Percentiles rank a stretch among this genome's conserved stretches.
Conservation (phyloP, 2,888 invertebrate genomes). For the Ophraella communa region DNA sequence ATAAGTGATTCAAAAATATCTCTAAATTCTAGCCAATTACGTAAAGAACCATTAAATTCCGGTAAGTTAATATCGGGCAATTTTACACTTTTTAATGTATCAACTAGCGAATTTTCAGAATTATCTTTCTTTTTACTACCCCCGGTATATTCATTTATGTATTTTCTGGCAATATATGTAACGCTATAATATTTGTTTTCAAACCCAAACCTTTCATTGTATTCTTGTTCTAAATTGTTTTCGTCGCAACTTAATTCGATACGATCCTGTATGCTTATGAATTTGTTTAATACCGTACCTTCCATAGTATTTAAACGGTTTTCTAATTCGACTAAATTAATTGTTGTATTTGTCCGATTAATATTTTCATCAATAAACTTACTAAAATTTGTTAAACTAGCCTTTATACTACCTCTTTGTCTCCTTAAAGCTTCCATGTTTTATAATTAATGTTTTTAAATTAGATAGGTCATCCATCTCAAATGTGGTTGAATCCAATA, state of each 20-base stretch:
- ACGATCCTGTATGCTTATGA: background rate
- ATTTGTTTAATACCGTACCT: background rate
- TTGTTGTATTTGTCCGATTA: background rate
- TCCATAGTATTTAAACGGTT: background rate
- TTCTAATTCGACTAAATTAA: background rate
- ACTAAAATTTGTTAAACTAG: background rate
- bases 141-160: background rate
- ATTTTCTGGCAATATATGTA: background rate
- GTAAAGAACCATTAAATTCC: background rate
- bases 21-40: background rate
- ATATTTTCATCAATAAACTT: background rate
- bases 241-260: background rate
- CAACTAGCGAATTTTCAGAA: background rate
- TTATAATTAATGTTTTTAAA: too few species aligned
- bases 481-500: too few species aligned
- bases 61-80: background rate
- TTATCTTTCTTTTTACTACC: background rate
- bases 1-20: background rate
- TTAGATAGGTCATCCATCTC: too few species aligned
- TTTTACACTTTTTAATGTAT: too few species aligned
- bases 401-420: background rate
- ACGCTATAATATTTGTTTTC: background rate
- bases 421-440: background rate
- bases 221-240: background rate
- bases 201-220: background rate